Conservation (phyloP, 2,797 vertebrate species). For the Salmo trutta region DNA sequence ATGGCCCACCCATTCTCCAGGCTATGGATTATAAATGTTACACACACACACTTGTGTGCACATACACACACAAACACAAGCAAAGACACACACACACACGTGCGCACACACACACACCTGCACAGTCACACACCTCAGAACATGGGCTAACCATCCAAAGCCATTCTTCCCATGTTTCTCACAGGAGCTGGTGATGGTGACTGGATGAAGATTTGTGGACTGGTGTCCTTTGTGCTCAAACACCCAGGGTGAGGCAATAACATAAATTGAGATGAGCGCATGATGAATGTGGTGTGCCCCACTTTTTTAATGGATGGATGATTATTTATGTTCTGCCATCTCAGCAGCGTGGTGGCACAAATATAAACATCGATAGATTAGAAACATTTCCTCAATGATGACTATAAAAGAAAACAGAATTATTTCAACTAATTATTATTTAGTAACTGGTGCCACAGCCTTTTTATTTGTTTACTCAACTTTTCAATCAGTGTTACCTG, state of each 20-base stretch:
- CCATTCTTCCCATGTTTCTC: slow-evolving; percentile 21
- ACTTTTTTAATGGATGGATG: slow-evolving; percentile 45
- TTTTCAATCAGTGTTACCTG: neutral
- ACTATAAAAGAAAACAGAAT: too few species aligned
- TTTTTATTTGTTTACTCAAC: too few species aligned
- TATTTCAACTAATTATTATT: too few species aligned
- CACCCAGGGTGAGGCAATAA: slow-evolving; percentile 42
- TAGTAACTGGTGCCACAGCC: too few species aligned
- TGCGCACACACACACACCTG: neutral
- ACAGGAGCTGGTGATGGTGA: slow-evolving; percentile 39
- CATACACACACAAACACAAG: neutral
- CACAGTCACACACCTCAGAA: neutral
- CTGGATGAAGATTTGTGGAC: slow-evolving; percentile 47
- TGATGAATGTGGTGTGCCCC: slow-evolving; percentile 38
- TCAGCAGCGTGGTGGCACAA: slow-evolving; percentile 38
- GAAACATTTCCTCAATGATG: neutral
- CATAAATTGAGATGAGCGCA: slow-evolving; percentile 46
- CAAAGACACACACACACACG: neutral
- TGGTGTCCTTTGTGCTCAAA: slow-evolving; percentile 57
- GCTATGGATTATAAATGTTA: slow-evolving; percentile 30
- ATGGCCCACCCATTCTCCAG: slow-evolving; percentile 20
- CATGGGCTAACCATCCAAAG: slow-evolving; percentile 24
- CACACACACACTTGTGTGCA: neutral
- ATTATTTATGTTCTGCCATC: slow-evolving; percentile 51
- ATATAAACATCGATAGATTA: slow-evolving; percentile 21